Evolutionary conservation across 2,797 vertebrate genomes (phyloP), one percentile per base, ranked within the genome.

Genomic region (Dipus sagitta): DNA sequence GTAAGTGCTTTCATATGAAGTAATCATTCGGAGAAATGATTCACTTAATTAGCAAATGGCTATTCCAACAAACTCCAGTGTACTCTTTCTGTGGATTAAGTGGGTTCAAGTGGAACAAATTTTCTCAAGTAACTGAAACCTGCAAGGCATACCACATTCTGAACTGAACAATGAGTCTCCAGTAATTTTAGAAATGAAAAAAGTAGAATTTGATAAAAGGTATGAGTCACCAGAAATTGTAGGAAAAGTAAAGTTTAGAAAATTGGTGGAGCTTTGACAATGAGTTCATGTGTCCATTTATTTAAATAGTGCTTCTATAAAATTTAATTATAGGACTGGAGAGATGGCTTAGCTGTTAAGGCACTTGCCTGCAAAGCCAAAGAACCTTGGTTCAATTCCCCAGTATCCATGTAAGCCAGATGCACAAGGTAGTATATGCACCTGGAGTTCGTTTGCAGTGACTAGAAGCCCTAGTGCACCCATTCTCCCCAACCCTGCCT

Each of bases 41-140:
- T 70, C 2, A 52, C 47, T 87, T 89, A 91, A 81, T 84, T 91
- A 54, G 54, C 70, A 82, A 94, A 28, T 92, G 42, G 23, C 12
- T 85, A 32, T 86, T 88, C 89, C 47, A 86, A 28, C 3, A 83
- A 88, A 77, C 12, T 32, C n/a, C 23, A 26, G 4, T 47, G 15
- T 79, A 80, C 9, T 72, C 32, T 52, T 86, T 4, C n/a, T n/a
- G 7, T 76, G 24, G 62, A 64, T 95, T 72, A 92, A 94, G 28
- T 86, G 67, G 17, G 2, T 72, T 24, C 14, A 82, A 93, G 60
- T 47, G 18, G 52, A 93, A 64, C 9, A 68, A 1, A 74, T 88
- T 78, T 88, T 87, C 34, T 78, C 21, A 85, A 34, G 34, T 65
- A 81, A 90, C 9, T 32, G 47, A 84, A 79, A 38, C 30, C 0